phyloP scores from a whole-genome alignment of 2,113 vertebrate genomes.

The Prolemur simus region DNA sequence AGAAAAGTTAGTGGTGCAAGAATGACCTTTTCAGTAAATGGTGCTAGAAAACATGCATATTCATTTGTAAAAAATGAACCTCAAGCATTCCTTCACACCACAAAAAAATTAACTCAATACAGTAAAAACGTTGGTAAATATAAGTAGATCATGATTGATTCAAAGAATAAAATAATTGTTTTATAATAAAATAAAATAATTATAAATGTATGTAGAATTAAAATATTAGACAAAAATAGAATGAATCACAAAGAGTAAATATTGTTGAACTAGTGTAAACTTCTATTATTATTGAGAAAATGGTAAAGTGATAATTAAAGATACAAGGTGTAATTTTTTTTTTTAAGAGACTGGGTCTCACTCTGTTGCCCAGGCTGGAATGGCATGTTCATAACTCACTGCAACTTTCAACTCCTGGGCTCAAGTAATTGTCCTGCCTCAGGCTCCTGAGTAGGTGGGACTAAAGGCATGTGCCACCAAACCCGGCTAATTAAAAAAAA shows the following conservation, averaged over 20 bases:
- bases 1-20: neutral
- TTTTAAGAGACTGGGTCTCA: too few relatives aligned
- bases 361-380: too few relatives aligned
- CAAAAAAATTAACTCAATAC: neutral
- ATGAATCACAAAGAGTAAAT: neutral
- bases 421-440: too few relatives aligned
- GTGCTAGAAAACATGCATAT: neutral
- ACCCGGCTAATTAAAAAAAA: too few relatives aligned
- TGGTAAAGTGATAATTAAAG: neutral
- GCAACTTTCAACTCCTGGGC: too few relatives aligned
- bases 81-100: neutral
- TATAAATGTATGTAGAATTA: neutral
- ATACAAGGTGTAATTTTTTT: neutral
- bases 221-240: neutral
- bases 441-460: too few relatives aligned
- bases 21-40: neutral
- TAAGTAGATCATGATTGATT: neutral
- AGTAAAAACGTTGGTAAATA: neutral
- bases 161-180: neutral
- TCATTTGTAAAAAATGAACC: neutral
- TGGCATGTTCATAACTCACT: too few relatives aligned
- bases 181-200: neutral
- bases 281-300: neutral
- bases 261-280: neutral
- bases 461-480: too few relatives aligned